Evolutionary conservation across 2,888 invertebrate species (phyloP), one percentile per base, ranked within the genome.

Genomic region (Oxyscelio sp.): DNA sequence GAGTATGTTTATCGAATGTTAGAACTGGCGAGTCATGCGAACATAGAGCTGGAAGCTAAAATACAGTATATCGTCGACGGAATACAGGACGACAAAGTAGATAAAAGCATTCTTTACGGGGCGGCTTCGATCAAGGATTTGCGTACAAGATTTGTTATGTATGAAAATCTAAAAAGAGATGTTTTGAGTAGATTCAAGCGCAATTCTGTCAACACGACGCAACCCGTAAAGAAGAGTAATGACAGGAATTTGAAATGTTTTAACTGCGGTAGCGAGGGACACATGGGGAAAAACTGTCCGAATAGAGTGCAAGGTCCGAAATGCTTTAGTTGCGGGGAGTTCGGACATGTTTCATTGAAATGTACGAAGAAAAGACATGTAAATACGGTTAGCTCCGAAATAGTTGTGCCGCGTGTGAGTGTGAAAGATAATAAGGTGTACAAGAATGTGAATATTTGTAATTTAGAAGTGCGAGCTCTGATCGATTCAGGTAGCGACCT

Each of bases 231-330:
- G 11, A 54, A 24, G n/a, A n/a, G 13, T 61, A 48, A 11, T 9
- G 19, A 22, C 8, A 17, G 11, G 15, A 17, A 21, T n/a, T 19
- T 2, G 9, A 50, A 31, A 8, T 65, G 65, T 65, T 65, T 34
- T 24, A 68, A 54, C 40, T 68, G 66, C 17, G 66, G 66, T 3
- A 17, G 31, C 1, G 21, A 31, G 24, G 40, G 52, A 8, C 74
- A 74, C 13, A 11, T 74, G 2, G 31, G 74, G n/a, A 54, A 22
- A 8, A 38, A 50, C 9, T 85, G 87, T 61, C 19, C 70, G 2
- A 21, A 80, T 15, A 85, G 80, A 38, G 27, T 31, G 3, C 77
- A 87, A 59, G 75, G 75, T 11, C 3, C 22, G 1, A 77, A 77
- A 50, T 77, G 77, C 40, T 77, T 66, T 27, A 13, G 21, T 0